Evolutionary conservation across 1,140 invertebrate species (phyloP).

Genomic region (Gonioctena quinquepunctata): DNA sequence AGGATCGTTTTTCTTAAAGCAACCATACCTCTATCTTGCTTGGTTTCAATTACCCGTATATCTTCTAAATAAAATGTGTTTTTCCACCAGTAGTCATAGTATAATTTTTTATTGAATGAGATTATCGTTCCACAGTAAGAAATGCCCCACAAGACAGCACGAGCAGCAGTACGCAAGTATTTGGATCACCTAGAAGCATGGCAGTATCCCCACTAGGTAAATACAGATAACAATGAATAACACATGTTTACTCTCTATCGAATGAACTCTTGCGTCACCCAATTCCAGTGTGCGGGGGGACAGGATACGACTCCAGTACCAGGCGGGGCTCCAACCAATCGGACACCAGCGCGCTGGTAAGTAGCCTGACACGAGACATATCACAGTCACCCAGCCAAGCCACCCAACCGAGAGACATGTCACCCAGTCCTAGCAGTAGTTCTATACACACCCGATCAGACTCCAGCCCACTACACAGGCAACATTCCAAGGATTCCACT

Average conservation of each 20-base stretch:
- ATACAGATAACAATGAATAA: no score
- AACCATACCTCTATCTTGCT: no score
- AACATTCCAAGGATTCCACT: conserved; percentile 41
- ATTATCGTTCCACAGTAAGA: no score
- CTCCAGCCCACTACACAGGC: conserved; percentile 59
- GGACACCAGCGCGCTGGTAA: conserved; percentile 68
- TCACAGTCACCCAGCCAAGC: conserved; percentile 58
- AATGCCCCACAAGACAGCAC: conserved; percentile 54
- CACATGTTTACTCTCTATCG: no score
- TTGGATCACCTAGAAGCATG: conserved; percentile 62
- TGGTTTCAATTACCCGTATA: no score
- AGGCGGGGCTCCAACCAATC: conserved; percentile 65
- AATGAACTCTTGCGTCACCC: no score
- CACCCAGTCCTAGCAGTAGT: conserved; percentile 65
- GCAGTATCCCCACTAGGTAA: conserved; percentile 64
- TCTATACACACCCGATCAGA: conserved; percentile 60
- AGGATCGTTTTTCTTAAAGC: no score
- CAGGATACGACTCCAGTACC: conserved; percentile 47
- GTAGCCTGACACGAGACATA: conserved; percentile 40
- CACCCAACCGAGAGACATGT: conserved; percentile 63
- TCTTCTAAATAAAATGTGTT: no score
- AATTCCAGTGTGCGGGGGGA: not conserved
- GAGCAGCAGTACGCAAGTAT: conserved; percentile 61
- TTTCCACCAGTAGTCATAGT: no score
- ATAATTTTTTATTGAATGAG: no score